Percentiles rank a stretch among this genome's conserved stretches.
Conservation (phyloP, 2,113 vertebrate genomes). For the Hippoglossus stenolepis region DNA sequence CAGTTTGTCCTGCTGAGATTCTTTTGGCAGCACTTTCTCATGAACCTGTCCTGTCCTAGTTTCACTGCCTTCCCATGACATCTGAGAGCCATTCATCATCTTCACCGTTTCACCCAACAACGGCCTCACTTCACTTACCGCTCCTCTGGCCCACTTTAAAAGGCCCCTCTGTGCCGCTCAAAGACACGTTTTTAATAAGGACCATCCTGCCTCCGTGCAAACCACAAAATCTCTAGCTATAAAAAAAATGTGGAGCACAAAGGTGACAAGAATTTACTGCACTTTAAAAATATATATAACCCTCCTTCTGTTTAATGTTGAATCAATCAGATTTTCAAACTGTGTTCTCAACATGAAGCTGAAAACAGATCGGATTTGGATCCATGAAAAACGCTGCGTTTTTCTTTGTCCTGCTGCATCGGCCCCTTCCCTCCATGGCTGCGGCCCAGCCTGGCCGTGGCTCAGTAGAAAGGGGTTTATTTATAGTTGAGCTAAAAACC, state of each 20-base stretch:
- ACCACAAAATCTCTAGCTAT: constrained; percentile 1
- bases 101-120: constrained; percentile 67
- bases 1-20: constrained; percentile 43
- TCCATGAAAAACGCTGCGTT: constrained; percentile 42
- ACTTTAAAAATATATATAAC: too few relatives aligned
- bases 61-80: constrained; percentile 76
- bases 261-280: constrained; percentile 8
- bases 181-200: constrained; percentile 67
- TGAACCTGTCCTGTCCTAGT: constrained; percentile 75
- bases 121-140: constrained; percentile 74
- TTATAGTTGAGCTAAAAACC: constrained; percentile 88
- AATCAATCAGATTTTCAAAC: constrained; percentile 36
- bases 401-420: constrained; percentile 68
- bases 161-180: constrained; percentile 59
- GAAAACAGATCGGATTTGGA: constrained; percentile 35
- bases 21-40: constrained; percentile 44
- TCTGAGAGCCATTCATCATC: constrained; percentile 83
- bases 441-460: constrained; percentile 58
- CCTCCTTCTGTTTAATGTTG: background rate
- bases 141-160: constrained; percentile 80
- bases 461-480: constrained; percentile 76
- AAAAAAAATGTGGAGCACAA: background rate
- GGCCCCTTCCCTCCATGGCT: constrained; percentile 58
- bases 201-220: constrained; percentile 13
- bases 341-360: constrained; percentile 17